These are phyloP conservation scores for Plagodis pulveraria DNA, from an alignment of 2,888 invertebrate species.

Conservation along the genomic window DNA sequence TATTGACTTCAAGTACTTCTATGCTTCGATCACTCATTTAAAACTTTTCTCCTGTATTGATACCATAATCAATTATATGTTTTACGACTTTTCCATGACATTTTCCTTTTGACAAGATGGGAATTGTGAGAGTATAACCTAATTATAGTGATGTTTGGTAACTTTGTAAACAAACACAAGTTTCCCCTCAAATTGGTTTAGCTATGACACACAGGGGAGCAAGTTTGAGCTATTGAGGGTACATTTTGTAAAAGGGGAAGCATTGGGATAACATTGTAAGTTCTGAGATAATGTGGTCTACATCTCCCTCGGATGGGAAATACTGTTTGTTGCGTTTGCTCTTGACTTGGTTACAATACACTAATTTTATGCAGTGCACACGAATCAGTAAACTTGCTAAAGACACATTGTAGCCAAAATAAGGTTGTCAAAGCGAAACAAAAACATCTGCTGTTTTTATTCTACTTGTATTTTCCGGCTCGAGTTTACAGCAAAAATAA, in stretches of 20 bases:
- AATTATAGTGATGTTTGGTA: conserved; percentile 22
- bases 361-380: too few species aligned
- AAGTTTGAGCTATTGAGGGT: conserved; percentile 14
- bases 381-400: too few species aligned
- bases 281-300: background rate
- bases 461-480: too few species aligned
- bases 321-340: too few species aligned
- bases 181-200: conserved; percentile 25
- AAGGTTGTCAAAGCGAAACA: too few species aligned
- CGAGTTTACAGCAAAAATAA: too few species aligned
- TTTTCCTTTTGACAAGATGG: conserved; percentile 37
- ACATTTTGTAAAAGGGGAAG: background rate
- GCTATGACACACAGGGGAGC: conserved; percentile 26
- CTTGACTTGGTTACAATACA: too few species aligned
- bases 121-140: conserved; percentile 21
- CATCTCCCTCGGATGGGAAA: too few species aligned
- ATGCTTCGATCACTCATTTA: conserved; percentile 61
- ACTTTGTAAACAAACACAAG: conserved; percentile 28
- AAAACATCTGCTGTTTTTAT: too few species aligned
- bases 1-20: conserved; percentile 66
- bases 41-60: conserved; percentile 66
- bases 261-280: background rate
- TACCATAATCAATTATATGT: conserved; percentile 65
- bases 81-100: conserved; percentile 62
- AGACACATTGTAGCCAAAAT: too few species aligned